Percentiles rank a stretch among this genome's conserved stretches.
Evolutionary conservation across 2,888 invertebrate genomes (phyloP).

Genomic region (Apoda limacodes): DNA sequence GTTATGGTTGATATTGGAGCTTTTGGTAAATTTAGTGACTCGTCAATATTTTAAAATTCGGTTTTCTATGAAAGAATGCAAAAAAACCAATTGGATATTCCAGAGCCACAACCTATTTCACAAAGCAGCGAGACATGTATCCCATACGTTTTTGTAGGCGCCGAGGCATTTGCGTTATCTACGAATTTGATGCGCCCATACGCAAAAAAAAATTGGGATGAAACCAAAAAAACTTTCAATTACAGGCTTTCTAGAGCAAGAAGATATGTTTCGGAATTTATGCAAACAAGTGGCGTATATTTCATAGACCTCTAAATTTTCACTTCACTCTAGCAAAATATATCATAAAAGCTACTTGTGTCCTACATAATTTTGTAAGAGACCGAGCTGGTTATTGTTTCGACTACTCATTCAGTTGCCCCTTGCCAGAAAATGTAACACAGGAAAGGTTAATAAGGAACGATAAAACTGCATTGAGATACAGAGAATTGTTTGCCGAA

Average conservation of each 20-base stretch:
- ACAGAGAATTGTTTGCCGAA: conserved; percentile 20
- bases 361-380: conserved; percentile 19
- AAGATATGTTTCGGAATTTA: conserved; percentile 16
- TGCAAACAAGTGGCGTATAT: conserved; percentile 16
- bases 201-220: conserved; percentile 9
- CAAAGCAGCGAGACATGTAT: conserved; percentile 11
- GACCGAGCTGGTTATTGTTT: conserved; percentile 22
- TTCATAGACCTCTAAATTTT: conserved; percentile 21
- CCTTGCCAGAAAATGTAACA: conserved; percentile 16
- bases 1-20: conserved; percentile 20
- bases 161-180: conserved; percentile 16
- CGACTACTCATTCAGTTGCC: conserved; percentile 18
- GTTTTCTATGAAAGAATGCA: conserved; percentile 19
- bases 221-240: conserved; percentile 13
- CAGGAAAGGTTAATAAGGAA: conserved; percentile 15
- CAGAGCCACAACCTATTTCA: conserved; percentile 13
- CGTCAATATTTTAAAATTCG: conserved; percentile 22
- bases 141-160: conserved; percentile 13
- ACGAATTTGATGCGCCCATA: conserved; percentile 20
- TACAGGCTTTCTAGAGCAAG: conserved; percentile 16
- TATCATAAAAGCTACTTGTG: conserved; percentile 19
- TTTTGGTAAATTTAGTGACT: conserved; percentile 23
- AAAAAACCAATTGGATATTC: conserved; percentile 14
- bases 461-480: conserved; percentile 19
- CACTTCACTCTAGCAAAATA: conserved; percentile 14